Base-by-base conservation (phyloP, 1,140 invertebrate genomes). In the Paraescarpia echinospica region DNA sequence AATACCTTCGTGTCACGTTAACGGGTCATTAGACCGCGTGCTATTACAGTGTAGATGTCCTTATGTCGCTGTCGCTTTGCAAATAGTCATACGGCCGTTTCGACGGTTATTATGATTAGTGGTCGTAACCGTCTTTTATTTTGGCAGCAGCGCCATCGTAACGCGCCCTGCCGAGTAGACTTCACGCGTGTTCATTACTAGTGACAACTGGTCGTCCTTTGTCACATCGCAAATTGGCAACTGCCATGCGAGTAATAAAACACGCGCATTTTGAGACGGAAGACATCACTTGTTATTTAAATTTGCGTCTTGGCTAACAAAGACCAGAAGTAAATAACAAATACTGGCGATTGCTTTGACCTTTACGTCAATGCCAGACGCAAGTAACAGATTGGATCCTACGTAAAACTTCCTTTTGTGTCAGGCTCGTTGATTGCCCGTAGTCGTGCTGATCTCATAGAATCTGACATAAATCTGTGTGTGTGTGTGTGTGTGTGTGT, bases 401-500 rank as follows among this genome's bases (percentile, higher is more conserved):
- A 77, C 59, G 27, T 77, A 77, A 77, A 77, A 77, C 2, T 77
- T 77, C 59, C 18, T 2, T 77, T 77, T 77, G 59, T 77, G 59
- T 5, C 59, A 77, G 59, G 59, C 59, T 77, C 41, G 4, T 41
- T 41, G 41, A 41, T 41, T 41, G 12, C 41, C 12, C 12, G 41
- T 41, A 41, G 41, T n/a, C n/a, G 12, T 41, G 41, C 41, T 41
- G 41, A 41, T 41, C 41, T 41, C 41, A 41, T 41, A 41, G 41
- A 4, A 41, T 41, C 41, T 41, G 41, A 41, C 41, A 12, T 41
- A 41, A 41, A 41, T 41, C 4, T 41, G 41, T 41, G 91, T 91
- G 35, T 91, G 91, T 35, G 35, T 91, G 91, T 91, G 91, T 91
- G 91, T 91, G 91, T 91, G 91, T 91, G 91, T 91, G 91, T 91